phyloP scores from a whole-genome alignment of 2,113 vertebrate species.

The Epinephelus lanceolatus region DNA sequence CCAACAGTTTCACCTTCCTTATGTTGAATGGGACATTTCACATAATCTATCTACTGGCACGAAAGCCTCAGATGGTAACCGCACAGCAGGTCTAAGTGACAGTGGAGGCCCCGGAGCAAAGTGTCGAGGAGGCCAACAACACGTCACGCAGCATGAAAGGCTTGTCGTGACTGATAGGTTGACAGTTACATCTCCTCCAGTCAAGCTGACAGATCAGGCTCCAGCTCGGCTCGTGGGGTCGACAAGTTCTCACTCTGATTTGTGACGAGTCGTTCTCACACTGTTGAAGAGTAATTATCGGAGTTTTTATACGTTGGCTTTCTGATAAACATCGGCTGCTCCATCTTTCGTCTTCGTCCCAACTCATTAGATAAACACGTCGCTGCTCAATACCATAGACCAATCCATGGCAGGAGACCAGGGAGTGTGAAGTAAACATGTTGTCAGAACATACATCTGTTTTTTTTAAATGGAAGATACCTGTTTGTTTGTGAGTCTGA shows the following conservation, averaged over 20 bases:
- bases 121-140: background rate
- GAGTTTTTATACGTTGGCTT: background rate
- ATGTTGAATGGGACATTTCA: background rate
- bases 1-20: background rate
- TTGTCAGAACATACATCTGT: no score
- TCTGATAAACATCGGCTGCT: background rate
- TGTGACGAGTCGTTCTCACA: conserved; percentile 2
- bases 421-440: no score
- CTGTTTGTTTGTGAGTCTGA: no score
- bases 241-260: conserved; percentile 14
- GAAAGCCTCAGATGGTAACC: background rate
- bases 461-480: no score
- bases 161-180: conserved; percentile 15
- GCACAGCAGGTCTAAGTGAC: conserved; percentile 1
- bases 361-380: background rate
- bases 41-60: background rate
- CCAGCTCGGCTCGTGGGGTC: background rate
- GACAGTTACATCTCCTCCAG: conserved; percentile 25
- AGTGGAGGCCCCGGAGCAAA: conserved; percentile 7
- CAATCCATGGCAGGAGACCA: background rate
- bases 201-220: background rate
- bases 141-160: background rate
- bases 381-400: no score
- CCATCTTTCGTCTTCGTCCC: background rate
- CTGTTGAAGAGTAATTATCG: background rate